Base-by-base conservation (phyloP, 2,888 invertebrate genomes). In the Platerodrilus igneus region DNA sequence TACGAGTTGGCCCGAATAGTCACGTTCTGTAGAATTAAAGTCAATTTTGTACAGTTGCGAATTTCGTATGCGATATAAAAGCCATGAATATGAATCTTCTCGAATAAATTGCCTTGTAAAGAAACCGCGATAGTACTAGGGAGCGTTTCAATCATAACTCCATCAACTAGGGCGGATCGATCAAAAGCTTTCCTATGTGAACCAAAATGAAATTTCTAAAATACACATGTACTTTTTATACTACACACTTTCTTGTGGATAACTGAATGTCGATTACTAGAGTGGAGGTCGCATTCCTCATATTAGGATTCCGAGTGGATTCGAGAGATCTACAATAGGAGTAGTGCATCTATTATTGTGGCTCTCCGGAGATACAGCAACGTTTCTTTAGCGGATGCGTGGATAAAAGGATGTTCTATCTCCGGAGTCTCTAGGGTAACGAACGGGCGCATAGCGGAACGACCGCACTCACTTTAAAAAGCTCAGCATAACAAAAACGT, bases 261-360 rank as follows among this genome's bases (percentile, higher is more conserved):
- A n/a, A n/a, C n/a, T n/a, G n/a, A n/a, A n/a, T n/a, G n/a, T n/a
- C n/a, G n/a, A n/a, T n/a, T n/a, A n/a, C n/a, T n/a, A n/a, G 8
- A n/a, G 3, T 8, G 13, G 37, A 19, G 31, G 18, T 37, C 19
- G 15, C 18, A 18, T 13, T 28, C 18, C 3, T 37, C 13, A 21
- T 38, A 38, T 34, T 43, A 30, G 34, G 15, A 37, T 34, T 29
- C 29, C 37, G 29, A 27, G 42, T 30, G 33, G 43, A 34, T 36
- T 26, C 33, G 35, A 40, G 39, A 35, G 37, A 45, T 39, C 32
- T 46, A 48, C 51, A 48, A 53, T 48, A 43, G 50, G 37, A 42
- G 42, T 41, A 45, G 51, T 51, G 52, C 49, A 52, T 53, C 48
- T 51, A 51, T 47, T 51, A 52, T 48, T 46, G 50, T 51, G 42